phyloP scores from a whole-genome alignment of 2,113 vertebrate genomes.

The Rhinopomastus cyanomelas region DNA sequence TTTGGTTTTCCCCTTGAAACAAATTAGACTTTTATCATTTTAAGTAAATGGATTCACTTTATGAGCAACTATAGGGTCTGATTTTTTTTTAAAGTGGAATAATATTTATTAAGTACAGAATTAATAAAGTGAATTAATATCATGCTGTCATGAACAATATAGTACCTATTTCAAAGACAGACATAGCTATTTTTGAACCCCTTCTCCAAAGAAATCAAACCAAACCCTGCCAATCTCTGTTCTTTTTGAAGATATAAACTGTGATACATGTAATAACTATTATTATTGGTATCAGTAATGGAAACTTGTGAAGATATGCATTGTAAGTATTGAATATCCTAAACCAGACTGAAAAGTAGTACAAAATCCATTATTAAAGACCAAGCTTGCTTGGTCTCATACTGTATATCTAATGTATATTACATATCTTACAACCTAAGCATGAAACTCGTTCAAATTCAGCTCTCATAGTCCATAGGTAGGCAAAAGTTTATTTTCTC shows the following conservation, averaged over 20 bases:
- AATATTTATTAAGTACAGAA: not conserved
- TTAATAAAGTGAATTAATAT: not conserved
- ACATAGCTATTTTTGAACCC: not conserved
- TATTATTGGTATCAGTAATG: not conserved
- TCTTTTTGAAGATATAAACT: not conserved
- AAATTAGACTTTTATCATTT: not conserved
- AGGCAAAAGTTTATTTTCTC: not conserved
- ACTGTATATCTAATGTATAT: not conserved
- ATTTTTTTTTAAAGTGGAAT: not conserved
- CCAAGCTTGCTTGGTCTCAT: not conserved
- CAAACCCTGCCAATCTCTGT: not conserved
- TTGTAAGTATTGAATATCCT: not conserved
- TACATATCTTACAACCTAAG: not conserved
- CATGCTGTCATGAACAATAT: not conserved
- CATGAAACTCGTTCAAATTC: not conserved
- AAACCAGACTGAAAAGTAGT: not conserved
- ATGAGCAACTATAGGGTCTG: not conserved
- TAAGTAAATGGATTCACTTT: not conserved
- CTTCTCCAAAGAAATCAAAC: too few species aligned
- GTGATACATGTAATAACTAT: not conserved
- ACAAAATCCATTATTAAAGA: not conserved
- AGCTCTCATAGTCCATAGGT: not conserved
- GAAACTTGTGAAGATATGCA: not conserved
- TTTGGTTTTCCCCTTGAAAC: not conserved
- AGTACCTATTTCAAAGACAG: not conserved